Base-by-base conservation (phyloP, 1,140 invertebrate genomes). In the Spodoptera litura region DNA sequence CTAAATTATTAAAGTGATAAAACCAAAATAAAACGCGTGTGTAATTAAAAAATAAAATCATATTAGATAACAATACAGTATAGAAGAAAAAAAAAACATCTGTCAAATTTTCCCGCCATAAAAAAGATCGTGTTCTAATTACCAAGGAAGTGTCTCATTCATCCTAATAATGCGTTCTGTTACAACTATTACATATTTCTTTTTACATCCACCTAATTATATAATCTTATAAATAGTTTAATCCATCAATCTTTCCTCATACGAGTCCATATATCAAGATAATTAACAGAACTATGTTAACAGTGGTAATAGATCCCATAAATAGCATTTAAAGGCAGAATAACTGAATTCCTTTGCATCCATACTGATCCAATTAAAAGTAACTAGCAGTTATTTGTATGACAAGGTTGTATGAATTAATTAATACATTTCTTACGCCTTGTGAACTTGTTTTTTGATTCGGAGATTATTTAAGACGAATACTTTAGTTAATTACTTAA, bases 361-460 rank as follows among this genome's bases (percentile, higher is more conserved):
- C 4, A 64, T 56, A 68, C 55, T 27, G 62, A 68, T 51, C 25
- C 51, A 75, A 75, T 64, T 64, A 64, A 53, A 5, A 27, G 11
- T 53, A 44, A 76, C 15, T 12, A 58, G 51, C 51, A 13, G 58
- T 58, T 27, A 56, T 68, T 56, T 58, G 53, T 77, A 66, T 68
- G 15, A 77, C 74, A 68, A 77, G 62, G 74, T 76, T 66, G 73
- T 10, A 52, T 76, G 52, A 55, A 70, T 53, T 53, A 8, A 70
- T 53, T 70, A n/a, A 66, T 15, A 25, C 20, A 56, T 20, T 49
- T 66, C 3, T 66, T 20, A 64, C 51, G 64, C 13, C n/a, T 38
- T 38, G 38, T 15, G 38, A 73, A 59, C 71, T 20, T 61, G 56
- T 73, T 58, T 44, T 12, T 44, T 58, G 31, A 11, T 0, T n/a